Percentiles rank a stretch among this genome's conserved stretches.
Conservation (phyloP, 2,113 vertebrate species). For the Phrynocephalus versicolor region DNA sequence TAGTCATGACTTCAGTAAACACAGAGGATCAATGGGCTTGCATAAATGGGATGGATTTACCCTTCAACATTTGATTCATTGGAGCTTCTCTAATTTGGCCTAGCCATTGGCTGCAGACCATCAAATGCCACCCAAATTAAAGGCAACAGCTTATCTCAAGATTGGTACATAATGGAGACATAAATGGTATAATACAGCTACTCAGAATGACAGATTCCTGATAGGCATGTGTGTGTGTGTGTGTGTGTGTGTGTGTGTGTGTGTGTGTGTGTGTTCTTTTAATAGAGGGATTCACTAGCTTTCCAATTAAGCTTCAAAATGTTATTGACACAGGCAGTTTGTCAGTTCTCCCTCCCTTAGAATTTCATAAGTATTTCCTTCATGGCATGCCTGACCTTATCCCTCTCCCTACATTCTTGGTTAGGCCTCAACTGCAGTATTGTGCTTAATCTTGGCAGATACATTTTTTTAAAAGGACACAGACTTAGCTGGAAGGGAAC, state of each 20-base stretch:
- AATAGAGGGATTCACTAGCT: neutral
- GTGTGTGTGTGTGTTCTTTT: neutral
- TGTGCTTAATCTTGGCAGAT: neutral
- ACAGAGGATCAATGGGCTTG: no score
- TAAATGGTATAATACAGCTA: neutral
- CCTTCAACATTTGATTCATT: no score
- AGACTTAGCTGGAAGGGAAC: neutral
- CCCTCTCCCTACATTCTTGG: neutral
- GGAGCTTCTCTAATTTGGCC: no score
- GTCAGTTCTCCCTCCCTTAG: neutral
- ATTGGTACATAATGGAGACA: neutral
- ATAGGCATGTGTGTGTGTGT: neutral
- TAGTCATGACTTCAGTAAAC: no score
- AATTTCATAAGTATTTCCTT: neutral
- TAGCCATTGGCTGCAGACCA: no score
- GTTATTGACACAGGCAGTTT: neutral
- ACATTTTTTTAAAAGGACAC: neutral
- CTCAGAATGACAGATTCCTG: neutral
- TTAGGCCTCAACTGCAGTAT: neutral
- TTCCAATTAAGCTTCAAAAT: neutral
- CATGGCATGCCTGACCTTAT: neutral
- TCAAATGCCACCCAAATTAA: neutral
- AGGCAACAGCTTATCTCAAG: neutral
- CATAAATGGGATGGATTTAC: no score
- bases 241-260: neutral